Base-by-base conservation (phyloP, 1,140 invertebrate genomes). In the Marisa cornuarietis region DNA sequence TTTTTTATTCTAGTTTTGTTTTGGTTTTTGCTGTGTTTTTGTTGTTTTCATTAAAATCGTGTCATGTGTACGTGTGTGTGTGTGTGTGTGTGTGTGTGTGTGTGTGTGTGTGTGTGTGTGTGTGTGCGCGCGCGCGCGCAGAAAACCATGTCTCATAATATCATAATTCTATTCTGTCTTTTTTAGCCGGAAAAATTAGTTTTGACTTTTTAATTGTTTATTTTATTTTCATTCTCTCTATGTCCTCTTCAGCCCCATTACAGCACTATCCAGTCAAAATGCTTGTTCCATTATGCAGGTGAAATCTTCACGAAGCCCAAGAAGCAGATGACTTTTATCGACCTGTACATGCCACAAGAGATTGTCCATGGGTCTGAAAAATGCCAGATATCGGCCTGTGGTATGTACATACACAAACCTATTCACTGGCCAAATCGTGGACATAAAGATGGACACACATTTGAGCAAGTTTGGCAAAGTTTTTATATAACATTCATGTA, bases 321-420 rank as follows among this genome's bases (percentile, higher is more conserved):
- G 10, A 58, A 68, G 51, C 81, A 82, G 71, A 22, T 49, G 51
- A 82, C 81, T 63, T 54, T 62, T 3, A 74, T 82, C 20, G 81
- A 82, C 62, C 73, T 82, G 14, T 75, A 75, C 14, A 54, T 82
- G 76, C 81, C 81, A 4, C 31, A 66, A 52, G 78, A 82, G 26
- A 71, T 80, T n/a, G 80, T 82, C 63, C 63, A n/a, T 42, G 81
- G 81, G 2, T 78, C 81, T 58, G 81, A 82, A 72, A 31, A 22
- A 18, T 80, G 81, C 24, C 31, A 63, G 26, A 82, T 82, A 18
- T 66, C 69, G 16, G 81, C 81, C 6, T 82, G 78, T 78, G 81
- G 81, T 82, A 61, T 63, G 71, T 22, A 72, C 22, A 58, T 4
- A 58, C 11, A 58, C 16, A 2, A n/a, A n/a, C 31, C 31, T 2